Evolutionary conservation across 2,888 invertebrate genomes (phyloP).

Genomic region (Prionchulus punctatus): DNA sequence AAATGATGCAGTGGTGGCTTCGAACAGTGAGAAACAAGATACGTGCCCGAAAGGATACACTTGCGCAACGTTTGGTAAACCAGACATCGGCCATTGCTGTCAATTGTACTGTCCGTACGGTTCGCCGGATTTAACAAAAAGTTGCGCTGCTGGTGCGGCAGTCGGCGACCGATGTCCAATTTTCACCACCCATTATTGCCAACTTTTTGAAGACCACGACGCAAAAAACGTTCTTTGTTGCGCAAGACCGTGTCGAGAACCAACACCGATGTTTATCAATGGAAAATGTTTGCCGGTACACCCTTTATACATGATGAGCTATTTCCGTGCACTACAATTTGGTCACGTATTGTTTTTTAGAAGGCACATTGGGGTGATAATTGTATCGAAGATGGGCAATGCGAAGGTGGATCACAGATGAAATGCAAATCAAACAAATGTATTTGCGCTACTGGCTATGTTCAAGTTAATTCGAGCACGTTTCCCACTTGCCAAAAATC

Average conservation of each 20-base stretch:
- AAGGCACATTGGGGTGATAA: conserved; percentile 28
- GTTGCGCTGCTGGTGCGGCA: conserved; percentile 27
- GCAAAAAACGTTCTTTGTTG: conserved; percentile 30
- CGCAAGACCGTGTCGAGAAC: conserved; percentile 29
- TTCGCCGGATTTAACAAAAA: conserved; percentile 24
- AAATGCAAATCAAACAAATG: conserved; percentile 18
- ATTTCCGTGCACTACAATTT: no score
- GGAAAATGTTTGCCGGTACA: conserved; percentile 4
- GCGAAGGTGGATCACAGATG: conserved; percentile 31
- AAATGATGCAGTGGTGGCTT: conserved; percentile 29
- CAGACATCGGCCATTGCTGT: conserved; percentile 31
- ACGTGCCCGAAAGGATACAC: conserved; percentile 20
- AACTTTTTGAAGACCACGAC: conserved; percentile 17
- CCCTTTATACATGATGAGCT: conserved; percentile 1
- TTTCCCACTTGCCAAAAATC: conserved; percentile 3
- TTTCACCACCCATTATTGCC: conserved; percentile 29
- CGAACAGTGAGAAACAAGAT: conserved; percentile 26
- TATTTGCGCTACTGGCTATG: background rate
- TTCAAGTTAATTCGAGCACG: conserved; percentile 14
- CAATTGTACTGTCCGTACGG: conserved; percentile 30
- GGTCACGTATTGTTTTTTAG: conserved; percentile 9
- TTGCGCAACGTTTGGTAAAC: conserved; percentile 31
- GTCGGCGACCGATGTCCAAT: conserved; percentile 19
- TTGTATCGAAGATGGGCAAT: conserved; percentile 29
- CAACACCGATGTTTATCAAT: conserved; percentile 28